Base-by-base conservation (phyloP, 2,113 vertebrate species). In the Atractosteus spatula region DNA sequence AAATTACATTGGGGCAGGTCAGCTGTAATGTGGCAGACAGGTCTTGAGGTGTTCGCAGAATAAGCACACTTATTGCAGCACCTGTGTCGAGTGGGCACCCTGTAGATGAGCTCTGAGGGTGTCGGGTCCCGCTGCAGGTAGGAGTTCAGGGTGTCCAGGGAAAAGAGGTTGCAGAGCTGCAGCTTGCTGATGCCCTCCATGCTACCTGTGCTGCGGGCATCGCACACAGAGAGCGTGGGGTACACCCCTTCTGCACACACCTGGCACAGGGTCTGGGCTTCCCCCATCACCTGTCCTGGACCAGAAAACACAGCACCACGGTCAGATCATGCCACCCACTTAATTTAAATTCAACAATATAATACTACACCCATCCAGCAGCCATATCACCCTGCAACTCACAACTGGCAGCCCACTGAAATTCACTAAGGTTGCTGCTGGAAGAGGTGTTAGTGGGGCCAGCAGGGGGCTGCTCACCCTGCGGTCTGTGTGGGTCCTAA, bases 81-180 rank as follows among this genome's bases (percentile, higher is more conserved):
- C 97, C 95, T 96, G 85, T 96, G 92, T 74, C 80, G 84, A 10
- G 87, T 95, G 14, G 94, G 92, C 41, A 89, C 88, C 74, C 75
- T 84, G 80, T 91, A 89, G 62, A 76, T 90, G 69, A 96, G 92
- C 74, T 97, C 94, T 0, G 41, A 6, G 4, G 91, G 80, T 16
- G 86, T 72, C 0, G 92, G 95, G 57, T 88, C 91, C 6, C 45
- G 85, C 4, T 86, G 70, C 81, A 98, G 81, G 78, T 89, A 90
- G 47, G 86, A 69, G 66, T 98, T 99, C 74, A 98, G 78, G 3
- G 13, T 77, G n/a, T 95, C 89, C 81, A 99, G 79, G 70, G 94
- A 94, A 67, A 98, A 92, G 66, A 97, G 94, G 7, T 61, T 78
- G 96, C 96, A 96, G 6, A 98, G 87, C 14, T 90, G 89, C 41